A percentile compares a stretch with the other conserved stretches of the same genome.
These are phyloP conservation scores for Bungarus multicinctus DNA, from an alignment of 2,113 vertebrate species.

Conservation along the genomic window DNA sequence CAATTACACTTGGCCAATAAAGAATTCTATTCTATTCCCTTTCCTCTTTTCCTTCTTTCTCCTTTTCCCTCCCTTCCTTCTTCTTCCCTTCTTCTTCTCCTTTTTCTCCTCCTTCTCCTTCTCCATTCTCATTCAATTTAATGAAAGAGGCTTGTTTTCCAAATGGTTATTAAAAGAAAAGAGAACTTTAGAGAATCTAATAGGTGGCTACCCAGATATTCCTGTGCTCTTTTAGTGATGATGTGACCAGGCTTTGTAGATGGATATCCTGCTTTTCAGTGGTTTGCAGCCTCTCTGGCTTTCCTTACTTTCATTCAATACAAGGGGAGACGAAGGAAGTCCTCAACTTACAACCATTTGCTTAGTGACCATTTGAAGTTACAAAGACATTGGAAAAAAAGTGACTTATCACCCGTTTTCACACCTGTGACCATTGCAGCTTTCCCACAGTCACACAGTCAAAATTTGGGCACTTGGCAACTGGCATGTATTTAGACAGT, in stretches of 20 bases:
- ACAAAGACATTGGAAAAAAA: no score
- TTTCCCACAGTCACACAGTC: no score
- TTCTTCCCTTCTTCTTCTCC: neutral
- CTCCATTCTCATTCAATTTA: neutral
- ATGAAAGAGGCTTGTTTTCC: neutral
- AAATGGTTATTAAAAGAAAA: neutral
- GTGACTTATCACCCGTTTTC: no score
- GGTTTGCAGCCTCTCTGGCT: neutral
- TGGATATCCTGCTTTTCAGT: neutral
- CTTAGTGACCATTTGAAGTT: no score
- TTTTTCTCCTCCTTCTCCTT: neutral
- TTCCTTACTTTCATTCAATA: neutral
- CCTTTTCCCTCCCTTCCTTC: neutral
- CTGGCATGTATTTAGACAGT: no score
- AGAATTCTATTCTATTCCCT: no score
- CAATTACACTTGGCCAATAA: no score
- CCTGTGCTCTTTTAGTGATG: neutral
- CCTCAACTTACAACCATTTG: no score
- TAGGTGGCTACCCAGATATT: neutral
- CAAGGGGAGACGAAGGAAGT: neutral
- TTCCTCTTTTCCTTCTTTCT: neutral
- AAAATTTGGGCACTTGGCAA: no score
- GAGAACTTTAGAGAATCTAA: neutral
- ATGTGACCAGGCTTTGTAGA: neutral
- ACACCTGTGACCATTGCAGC: no score